phyloP scores from a whole-genome alignment of 2,113 vertebrate genomes.

The Diadophis punctatus region DNA sequence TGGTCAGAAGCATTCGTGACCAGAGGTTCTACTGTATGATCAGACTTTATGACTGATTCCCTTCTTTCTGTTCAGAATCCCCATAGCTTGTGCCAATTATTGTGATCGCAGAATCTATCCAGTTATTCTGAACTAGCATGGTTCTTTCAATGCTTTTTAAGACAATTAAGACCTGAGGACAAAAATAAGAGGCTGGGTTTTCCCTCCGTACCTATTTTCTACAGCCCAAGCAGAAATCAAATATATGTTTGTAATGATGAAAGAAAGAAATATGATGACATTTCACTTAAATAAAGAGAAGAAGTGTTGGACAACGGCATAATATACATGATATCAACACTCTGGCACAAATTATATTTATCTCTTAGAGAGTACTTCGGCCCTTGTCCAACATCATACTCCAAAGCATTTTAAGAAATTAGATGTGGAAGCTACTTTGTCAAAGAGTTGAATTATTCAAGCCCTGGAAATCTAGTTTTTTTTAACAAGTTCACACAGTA shows the following conservation, averaged over 20 bases:
- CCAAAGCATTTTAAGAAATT: not conserved
- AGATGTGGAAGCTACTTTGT: not conserved
- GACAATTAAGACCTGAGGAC: not conserved
- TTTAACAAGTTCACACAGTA: not conserved
- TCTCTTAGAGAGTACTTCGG: not conserved
- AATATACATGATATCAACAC: not conserved
- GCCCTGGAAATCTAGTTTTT: not conserved
- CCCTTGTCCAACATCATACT: not conserved
- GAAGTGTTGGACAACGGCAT: not conserved
- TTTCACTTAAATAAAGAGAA: not conserved
- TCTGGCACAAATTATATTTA: not conserved
- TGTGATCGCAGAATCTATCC: not conserved
- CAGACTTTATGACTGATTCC: not conserved
- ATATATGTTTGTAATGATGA: not conserved
- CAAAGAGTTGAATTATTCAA: not conserved
- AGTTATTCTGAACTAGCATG: not conserved
- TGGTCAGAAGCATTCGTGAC: too few species aligned
- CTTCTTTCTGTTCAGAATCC: not conserved
- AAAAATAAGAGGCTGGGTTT: not conserved
- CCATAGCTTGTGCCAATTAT: not conserved
- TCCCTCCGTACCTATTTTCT: not conserved
- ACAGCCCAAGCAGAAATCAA: not conserved
- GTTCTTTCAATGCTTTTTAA: not conserved
- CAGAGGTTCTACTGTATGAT: not conserved
- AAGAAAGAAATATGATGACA: not conserved